These are phyloP conservation scores for Epinephelus awoara DNA, from an alignment of 2,797 vertebrate genomes.

Conservation along the genomic window DNA sequence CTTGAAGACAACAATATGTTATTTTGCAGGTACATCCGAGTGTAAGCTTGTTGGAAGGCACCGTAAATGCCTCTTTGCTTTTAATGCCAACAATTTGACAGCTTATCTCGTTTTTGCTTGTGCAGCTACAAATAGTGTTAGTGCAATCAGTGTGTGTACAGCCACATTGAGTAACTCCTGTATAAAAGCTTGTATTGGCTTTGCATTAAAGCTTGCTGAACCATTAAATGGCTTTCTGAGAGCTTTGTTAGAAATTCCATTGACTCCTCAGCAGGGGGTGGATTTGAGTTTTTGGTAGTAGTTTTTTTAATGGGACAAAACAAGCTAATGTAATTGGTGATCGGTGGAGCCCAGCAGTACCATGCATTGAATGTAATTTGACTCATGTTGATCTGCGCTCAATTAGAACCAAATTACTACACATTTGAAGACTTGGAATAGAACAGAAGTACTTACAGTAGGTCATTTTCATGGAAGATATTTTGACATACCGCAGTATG, in stretches of 20 bases:
- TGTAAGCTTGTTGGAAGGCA: neutral
- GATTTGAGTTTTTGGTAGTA: constrained; percentile 69
- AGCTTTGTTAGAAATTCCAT: constrained; percentile 76
- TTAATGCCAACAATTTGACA: constrained; percentile 2
- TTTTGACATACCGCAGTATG: neutral
- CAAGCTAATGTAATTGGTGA: constrained; percentile 75
- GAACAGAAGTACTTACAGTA: constrained; percentile 7
- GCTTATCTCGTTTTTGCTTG: constrained; percentile 12
- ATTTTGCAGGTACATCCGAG: constrained; percentile 39
- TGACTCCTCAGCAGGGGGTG: constrained; percentile 68
- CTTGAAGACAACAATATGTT: constrained; percentile 42
- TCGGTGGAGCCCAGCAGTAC: constrained; percentile 66
- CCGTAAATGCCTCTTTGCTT: neutral
- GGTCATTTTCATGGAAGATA: neutral
- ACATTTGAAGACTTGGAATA: constrained; percentile 41
- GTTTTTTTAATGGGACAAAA: constrained; percentile 66
- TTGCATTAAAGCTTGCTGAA: constrained; percentile 75
- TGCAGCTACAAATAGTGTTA: neutral
- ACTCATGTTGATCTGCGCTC: constrained; percentile 65
- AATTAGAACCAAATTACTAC: constrained; percentile 66
- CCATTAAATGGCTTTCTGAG: constrained; percentile 78
- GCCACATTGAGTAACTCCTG: constrained; percentile 42
- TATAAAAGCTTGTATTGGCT: constrained; percentile 61
- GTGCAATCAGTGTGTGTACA: neutral
- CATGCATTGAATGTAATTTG: constrained; percentile 60